These are phyloP conservation scores for Spisula solida DNA, from an alignment of 2,888 invertebrate species.

Conservation along the genomic window DNA sequence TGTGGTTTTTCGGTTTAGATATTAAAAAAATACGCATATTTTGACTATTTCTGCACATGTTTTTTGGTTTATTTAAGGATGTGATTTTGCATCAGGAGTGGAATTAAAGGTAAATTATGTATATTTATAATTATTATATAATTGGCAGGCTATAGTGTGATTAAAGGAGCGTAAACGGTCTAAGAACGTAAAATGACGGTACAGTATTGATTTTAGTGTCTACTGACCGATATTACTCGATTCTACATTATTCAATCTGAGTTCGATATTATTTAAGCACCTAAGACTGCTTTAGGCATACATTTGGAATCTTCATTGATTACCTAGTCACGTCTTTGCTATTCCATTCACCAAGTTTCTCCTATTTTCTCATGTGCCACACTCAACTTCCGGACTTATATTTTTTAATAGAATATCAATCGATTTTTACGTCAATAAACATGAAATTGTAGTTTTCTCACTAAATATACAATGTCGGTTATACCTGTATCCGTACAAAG, in stretches of 20 bases:
- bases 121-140: neutral
- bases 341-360: neutral
- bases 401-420: neutral
- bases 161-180: neutral
- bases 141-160: neutral
- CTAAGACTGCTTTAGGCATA: neutral
- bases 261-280: slow-evolving; percentile 1
- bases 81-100: neutral
- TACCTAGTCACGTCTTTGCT: neutral
- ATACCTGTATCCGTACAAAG: neutral
- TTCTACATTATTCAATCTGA: neutral
- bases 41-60: neutral
- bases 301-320: neutral
- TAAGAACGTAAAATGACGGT: slow-evolving; percentile 13
- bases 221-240: neutral
- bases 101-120: neutral
- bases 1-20: neutral
- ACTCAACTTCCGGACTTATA: neutral
- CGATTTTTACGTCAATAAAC: neutral
- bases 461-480: neutral
- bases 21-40: neutral
- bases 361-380: neutral
- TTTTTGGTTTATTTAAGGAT: neutral
- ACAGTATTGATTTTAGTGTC: slow-evolving; percentile 4
- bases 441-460: neutral